Base-by-base conservation (phyloP, 2,113 vertebrate genomes). In the Bubo scandiacus region DNA sequence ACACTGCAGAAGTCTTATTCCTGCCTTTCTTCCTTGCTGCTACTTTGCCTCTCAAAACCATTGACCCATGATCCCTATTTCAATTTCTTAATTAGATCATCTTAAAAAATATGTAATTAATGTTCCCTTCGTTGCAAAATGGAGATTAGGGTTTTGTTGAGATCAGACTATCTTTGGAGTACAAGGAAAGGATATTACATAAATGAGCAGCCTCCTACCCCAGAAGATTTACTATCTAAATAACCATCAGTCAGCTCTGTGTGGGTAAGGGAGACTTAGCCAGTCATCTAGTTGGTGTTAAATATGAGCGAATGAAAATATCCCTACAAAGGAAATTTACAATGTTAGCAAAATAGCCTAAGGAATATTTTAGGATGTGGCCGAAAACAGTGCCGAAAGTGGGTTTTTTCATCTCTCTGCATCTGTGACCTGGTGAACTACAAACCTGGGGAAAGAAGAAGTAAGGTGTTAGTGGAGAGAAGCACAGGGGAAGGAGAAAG, bases 271-370 rank as follows among this genome's bases (percentile, higher is more conserved):
- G 81, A 97, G 66, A 86, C 81, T 81, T 94, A 90, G 88, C 45
- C 96, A 83, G 93, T 95, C 94, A 90, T 91, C 74, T 89, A 52
- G n/a, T 47, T 86, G 38, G n/a, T 87, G 40, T 88, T 93, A 96
- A 97, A 92, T 66, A 20, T 2, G 11, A 57, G 12, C 19, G 25
- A 88, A 78, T 62, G n/a, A 88, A 94, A 95, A 62, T 70, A 47
- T 5, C 20, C 3, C n/a, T 73, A 55, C 25, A 81, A 91, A 73
- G 26, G 34, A 54, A 89, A 92, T 80, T 6, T 4, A 6, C 78
- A 90, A 52, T 86, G 13, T 12, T 90, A 49, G 15, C 61, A 62
- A 61, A 32, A 22, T 43, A 65, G 49, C n/a, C 47, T 65, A 59
- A 74, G 45, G 16, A 29, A 3, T 71, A 34, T 32, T 86, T 84